Conservation (phyloP, 2,888 invertebrate species). For the Meteorus colon region DNA sequence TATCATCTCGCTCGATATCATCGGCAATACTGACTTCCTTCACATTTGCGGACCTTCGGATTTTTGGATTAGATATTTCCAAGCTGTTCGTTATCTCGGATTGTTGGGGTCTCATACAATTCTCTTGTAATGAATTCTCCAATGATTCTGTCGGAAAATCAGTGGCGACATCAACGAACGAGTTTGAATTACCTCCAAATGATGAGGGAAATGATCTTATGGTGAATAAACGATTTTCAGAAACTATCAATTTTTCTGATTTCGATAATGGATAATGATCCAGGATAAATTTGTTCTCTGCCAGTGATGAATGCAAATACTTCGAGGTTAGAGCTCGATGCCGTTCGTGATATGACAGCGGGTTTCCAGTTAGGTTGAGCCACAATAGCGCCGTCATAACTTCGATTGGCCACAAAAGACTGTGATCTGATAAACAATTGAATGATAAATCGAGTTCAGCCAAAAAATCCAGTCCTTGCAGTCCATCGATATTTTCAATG, state of each 20-base stretch:
- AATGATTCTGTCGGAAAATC: conserved; percentile 40
- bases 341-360: conserved; percentile 78
- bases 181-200: conserved; percentile 21
- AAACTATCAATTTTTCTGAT: conserved; percentile 74
- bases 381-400: conserved; percentile 75
- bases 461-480: conserved; percentile 76
- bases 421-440: conserved; percentile 79
- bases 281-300: conserved; percentile 76
- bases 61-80: conserved; percentile 51
- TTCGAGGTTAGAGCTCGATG: conserved; percentile 76
- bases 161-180: conserved; percentile 52
- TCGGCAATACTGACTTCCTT: conserved; percentile 73
- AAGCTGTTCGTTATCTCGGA: conserved; percentile 49
- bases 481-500: conserved; percentile 77
- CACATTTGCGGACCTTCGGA: conserved; percentile 66
- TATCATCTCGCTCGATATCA: conserved; percentile 71
- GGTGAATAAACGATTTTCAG: conserved; percentile 61
- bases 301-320: conserved; percentile 76
- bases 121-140: conserved; percentile 42
- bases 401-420: conserved; percentile 76
- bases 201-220: conserved; percentile 51
- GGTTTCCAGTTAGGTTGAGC: conserved; percentile 78
- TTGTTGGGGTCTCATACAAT: conserved; percentile 43
- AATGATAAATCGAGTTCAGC: conserved; percentile 78
- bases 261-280: conserved; percentile 76